Evolutionary conservation across 2,888 invertebrate genomes (phyloP), one percentile per base, ranked within the genome.

Genomic region (Beris chalybata): DNA sequence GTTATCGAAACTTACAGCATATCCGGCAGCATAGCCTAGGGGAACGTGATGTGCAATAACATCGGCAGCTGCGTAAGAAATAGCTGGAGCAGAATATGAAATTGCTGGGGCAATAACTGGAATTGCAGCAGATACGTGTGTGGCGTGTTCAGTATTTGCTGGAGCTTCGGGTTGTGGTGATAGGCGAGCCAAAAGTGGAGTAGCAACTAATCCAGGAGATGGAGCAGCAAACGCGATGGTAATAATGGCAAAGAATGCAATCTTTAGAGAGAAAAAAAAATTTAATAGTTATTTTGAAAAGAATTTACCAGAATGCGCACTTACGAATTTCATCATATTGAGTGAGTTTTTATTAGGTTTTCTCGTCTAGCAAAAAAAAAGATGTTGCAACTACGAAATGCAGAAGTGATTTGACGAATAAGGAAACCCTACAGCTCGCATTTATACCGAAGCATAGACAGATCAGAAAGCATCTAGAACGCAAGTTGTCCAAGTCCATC

Each of bases 71-170:
- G 63, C n/a, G n/a, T 29, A 38, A 44, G 65, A 44, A 50, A 55
- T 32, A 4, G 57, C 30, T 52, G 56, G 55, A 6, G 66, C 59
- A 11, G 59, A 38, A 47, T 68, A 68, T 7, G 65, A 13, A n/a
- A 65, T 50, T 15, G 67, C 43, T 44, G 66, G 65, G 4, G 54
- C 54, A 15, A 63, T 12, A 31, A 69, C 15, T 47, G 69, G 69
- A 7, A 69, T 7, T 11, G 65, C 56, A 32, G 69, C 69, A 44
- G 69, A 56, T 57, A 69, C 69, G 56, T 69, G 69, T 0, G 69
- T 47, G 0, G 69, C 69, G 48, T 69, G 69, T 53, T 69, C 67
- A 4, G 69, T 69, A 31, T 59, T 67, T 11, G 69, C 67, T 56
- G 67, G 67, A 11, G 69, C 69, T 50, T 69, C 52, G 43, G 67